Base-by-base conservation (phyloP, 2,113 vertebrate genomes). In the Sula dactylatra region DNA sequence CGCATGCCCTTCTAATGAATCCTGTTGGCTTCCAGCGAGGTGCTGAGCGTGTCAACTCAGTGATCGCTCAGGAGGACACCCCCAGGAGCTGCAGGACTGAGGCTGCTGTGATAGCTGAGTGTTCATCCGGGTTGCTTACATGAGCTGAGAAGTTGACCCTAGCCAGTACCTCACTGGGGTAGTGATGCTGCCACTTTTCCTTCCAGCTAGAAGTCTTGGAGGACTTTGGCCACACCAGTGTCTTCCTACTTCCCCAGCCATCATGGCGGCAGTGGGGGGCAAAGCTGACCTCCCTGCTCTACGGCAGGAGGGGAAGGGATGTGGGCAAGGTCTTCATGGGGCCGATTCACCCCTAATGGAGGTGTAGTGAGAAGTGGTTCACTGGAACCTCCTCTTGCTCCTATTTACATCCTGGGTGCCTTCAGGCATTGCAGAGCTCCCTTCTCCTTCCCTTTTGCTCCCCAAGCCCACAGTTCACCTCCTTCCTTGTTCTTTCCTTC, bases 151-250 rank as follows among this genome's bases (percentile, higher is more conserved):
- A 44, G 22, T 0, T 59, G 42, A 40, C 2, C 7, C 16, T 32
- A 14, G 36, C 32, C 34, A 38, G 8, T 12, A 26, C 5, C 36
- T 73, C 0, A 0, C 21, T 67, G 55, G 42, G 18, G 13, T 1
- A 29, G 26, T 9, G 49, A 38, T 67, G 54, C 16, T 73, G 25
- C 5, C 3, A 0, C 3, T 32, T 44, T 58, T 49, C 13, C 20
- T 27, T 32, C 11, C 19, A 69, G 20, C 8, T 31, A n/a, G 14
- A 54, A 52, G 11, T 6, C 29, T 2, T 26, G 22, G 31, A 67
- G 40, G 27, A 13, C 6, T 29, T 52, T n/a, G 25, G 5, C 66
- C 44, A 20, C 29, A 21, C 4, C 29, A 25, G 5, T 2, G 3
- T 56, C 5, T 34, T 10, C 31, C 27, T 34, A 0, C 6, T 79